A percentile compares a stretch with the other conserved stretches of the same genome.
Conservation (phyloP, 2,888 invertebrate genomes). For the Drosophila maculinotata region DNA sequence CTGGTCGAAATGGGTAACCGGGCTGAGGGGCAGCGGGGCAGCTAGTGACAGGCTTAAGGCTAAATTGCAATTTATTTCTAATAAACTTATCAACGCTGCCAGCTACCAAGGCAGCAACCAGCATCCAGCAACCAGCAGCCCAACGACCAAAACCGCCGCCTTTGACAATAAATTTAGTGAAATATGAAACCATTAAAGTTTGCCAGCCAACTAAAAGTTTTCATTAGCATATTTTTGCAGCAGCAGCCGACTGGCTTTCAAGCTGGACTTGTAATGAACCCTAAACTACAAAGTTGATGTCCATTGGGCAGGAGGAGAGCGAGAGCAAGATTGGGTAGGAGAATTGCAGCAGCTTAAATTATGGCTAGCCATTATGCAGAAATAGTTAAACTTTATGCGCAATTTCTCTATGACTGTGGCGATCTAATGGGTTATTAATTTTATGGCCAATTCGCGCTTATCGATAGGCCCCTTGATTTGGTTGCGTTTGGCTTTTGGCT, state of each 20-base stretch:
- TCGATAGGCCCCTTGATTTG: constrained; percentile 57
- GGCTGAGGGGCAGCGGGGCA: too few relatives aligned
- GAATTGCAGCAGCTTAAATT: constrained; percentile 44
- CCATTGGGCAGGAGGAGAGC: neutral
- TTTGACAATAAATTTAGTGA: constrained; percentile 73
- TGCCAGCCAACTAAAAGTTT: constrained; percentile 61
- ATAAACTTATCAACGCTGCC: constrained; percentile 78
- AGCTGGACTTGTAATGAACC: constrained; percentile 56
- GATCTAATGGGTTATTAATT: constrained; percentile 81
- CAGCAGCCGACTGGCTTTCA: constrained; percentile 7
- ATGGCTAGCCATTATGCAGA: constrained; percentile 65
- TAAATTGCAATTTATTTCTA: constrained; percentile 81
- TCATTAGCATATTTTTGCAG: constrained; percentile 71
- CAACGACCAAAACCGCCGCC: constrained; percentile 16
- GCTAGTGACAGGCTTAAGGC: constrained; percentile 41
- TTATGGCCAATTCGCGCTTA: constrained; percentile 63
- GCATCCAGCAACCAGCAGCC: constrained; percentile 7
- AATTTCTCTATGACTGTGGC: constrained; percentile 53
- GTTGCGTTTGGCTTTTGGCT: constrained; percentile 16
- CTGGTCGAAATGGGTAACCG: too few relatives aligned
- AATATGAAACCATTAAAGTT: constrained; percentile 79
- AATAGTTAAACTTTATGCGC: constrained; percentile 73
- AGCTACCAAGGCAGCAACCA: constrained; percentile 69
- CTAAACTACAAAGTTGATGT: constrained; percentile 76
- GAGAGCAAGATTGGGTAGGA: neutral